Conservation (phyloP, 1,140 invertebrate genomes). For the Trypoxylus dichotomus region DNA sequence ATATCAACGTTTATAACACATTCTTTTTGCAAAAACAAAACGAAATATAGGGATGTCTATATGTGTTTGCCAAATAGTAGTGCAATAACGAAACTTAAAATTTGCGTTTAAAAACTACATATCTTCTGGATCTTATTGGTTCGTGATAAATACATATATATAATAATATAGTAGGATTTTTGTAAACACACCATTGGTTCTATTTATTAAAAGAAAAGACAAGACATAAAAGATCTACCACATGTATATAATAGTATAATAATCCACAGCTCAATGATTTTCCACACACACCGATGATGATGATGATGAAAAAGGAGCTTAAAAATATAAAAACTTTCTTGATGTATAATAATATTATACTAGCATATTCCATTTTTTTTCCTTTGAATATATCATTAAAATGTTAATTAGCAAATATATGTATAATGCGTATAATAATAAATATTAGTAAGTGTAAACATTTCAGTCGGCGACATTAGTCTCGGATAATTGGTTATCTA, state of each 20-base stretch:
- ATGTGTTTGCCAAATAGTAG: conserved; percentile 14
- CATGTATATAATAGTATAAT: conserved; percentile 20
- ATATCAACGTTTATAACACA: conserved; percentile 27
- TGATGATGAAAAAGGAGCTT: conserved; percentile 32
- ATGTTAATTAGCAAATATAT: conserved; percentile 1
- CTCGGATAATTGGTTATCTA: conserved; percentile 33
- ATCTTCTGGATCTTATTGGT: background rate
- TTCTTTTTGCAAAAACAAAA: conserved; percentile 38
- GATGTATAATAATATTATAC: conserved; percentile 41
- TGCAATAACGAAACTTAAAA: conserved; percentile 28
- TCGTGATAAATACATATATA: conserved; percentile 1
- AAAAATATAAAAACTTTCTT: conserved; percentile 43
- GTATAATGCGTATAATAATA: conserved; percentile 7
- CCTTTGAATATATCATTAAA: conserved; percentile 30
- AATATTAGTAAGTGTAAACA: conserved; percentile 28
- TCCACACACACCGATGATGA: conserved; percentile 34
- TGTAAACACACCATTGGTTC: conserved; percentile 37
- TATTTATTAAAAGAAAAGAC: background rate
- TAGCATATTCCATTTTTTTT: conserved; percentile 33
- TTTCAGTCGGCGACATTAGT: conserved; percentile 41
- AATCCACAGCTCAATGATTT: conserved; percentile 45
- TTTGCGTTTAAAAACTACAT: conserved; percentile 34
- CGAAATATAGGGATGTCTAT: conserved; percentile 24
- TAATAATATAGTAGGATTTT: conserved; percentile 19
- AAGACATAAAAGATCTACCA: conserved; percentile 35